Evolutionary conservation across 2,888 invertebrate species (phyloP).

Genomic region (Melitaea athalia): DNA sequence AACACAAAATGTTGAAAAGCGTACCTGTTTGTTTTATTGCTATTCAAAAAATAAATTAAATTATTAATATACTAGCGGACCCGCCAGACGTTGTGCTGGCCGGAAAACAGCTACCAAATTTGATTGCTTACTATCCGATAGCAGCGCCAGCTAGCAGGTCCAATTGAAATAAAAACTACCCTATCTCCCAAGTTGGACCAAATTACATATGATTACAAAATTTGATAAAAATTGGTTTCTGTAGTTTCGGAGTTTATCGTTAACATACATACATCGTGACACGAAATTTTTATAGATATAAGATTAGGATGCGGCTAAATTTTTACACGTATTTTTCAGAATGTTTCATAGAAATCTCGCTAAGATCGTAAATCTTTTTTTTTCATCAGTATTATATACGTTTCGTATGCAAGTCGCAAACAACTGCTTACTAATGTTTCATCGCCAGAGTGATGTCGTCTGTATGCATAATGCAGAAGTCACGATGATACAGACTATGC

Average conservation of each 20-base stretch:
- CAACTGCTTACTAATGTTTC: slow-evolving; percentile 68
- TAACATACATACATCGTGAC: too few relatives aligned
- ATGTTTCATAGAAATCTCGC: neutral
- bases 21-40: neutral
- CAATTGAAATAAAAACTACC: too few relatives aligned
- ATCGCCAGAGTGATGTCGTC: slow-evolving; percentile 61
- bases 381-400: slow-evolving; percentile 1
- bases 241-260: too few relatives aligned
- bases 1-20: neutral
- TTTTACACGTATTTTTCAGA: neutral
- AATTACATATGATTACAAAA: too few relatives aligned
- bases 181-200: too few relatives aligned
- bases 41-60: neutral
- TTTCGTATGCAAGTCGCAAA: slow-evolving; percentile 60
- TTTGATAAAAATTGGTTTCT: too few relatives aligned
- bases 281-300: too few relatives aligned
- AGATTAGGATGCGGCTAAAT: neutral
- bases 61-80: too few relatives aligned
- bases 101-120: too few relatives aligned
- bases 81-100: too few relatives aligned
- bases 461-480: slow-evolving; percentile 67
- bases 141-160: too few relatives aligned
- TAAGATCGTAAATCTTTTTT: slow-evolving; percentile 17
- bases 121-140: too few relatives aligned
- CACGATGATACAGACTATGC: slow-evolving; percentile 58